Base-by-base conservation (phyloP, 2,113 vertebrate genomes). In the Caranx melampygus region DNA sequence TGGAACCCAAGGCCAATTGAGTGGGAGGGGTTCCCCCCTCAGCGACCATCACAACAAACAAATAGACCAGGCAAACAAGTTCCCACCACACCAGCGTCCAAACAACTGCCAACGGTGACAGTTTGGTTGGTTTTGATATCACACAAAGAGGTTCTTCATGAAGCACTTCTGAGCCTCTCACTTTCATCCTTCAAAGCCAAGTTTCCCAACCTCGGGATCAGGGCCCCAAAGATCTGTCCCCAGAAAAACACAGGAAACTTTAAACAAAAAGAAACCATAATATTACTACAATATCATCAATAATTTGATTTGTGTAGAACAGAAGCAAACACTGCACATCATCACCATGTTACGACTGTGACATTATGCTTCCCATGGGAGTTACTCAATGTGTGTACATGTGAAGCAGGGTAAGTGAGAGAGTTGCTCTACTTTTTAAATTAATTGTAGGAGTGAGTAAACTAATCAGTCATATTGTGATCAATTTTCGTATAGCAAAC, bases 31-130 rank as follows among this genome's bases (percentile, higher is more conserved):
- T 44, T 65, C 64, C 72, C 59, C 61, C 74, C 72, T 78, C 52
- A 72, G 49, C 88, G 70, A 83, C 83, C 83, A 89, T 90, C 86
- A 88, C 89, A 90, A 93, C 89, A 92, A 90, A 91, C 82, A 91
- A 90, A 90, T 81, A 86, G 66, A 89, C 57, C 70, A 78, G 89
- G 82, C 82, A 92, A 88, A 92, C 87, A 89, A 92, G 90, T 92
- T 92, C 89, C 89, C 92, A 93, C 87, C 86, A 74, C 42, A 87
- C 72, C 75, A 57, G 42, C 21, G n/a, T 90, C 86, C 86, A 92
- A 92, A 89, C 83, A 90, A 89, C 85, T 88, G 90, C 88, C 89
- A 91, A 88, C 76, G 72, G 82, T 85, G 88, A 91, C 88, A 87
- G 89, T 89, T 86, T 83, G 87, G 74, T 80, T 83, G 86, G 82